These are phyloP conservation scores for Dryococelus australis DNA, from an alignment of 2,888 invertebrate genomes.

Conservation along the genomic window DNA sequence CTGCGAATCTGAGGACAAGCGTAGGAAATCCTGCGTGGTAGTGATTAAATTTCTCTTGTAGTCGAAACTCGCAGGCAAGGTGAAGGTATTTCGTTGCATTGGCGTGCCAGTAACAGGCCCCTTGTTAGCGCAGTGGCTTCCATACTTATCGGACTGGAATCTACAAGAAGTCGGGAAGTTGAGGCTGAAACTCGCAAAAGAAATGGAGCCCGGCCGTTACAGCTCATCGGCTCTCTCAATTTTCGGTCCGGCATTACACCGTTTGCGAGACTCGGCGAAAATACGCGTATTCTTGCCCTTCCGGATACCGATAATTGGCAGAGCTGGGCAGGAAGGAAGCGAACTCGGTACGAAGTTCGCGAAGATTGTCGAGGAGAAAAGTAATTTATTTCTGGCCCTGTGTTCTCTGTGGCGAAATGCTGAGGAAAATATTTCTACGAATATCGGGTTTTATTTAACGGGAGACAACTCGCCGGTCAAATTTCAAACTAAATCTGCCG, in stretches of 20 bases:
- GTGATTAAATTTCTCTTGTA: no score
- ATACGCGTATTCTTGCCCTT: background rate
- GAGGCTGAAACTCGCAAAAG: background rate
- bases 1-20: no score
- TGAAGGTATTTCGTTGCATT: no score
- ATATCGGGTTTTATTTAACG: background rate
- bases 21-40: no score
- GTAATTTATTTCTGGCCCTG: background rate
- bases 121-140: background rate
- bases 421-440: background rate
- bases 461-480: background rate
- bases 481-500: no score
- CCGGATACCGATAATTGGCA: background rate
- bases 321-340: background rate
- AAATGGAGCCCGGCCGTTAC: background rate
- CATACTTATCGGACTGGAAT: background rate
- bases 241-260: background rate
- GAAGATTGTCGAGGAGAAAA: background rate
- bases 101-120: no score
- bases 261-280: background rate
- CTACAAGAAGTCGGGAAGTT: background rate
- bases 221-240: background rate
- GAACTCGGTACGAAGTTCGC: background rate
- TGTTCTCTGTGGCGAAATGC: background rate
- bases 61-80: no score